Conservation (phyloP, 2,888 invertebrate species). For the Carcina quercana region DNA sequence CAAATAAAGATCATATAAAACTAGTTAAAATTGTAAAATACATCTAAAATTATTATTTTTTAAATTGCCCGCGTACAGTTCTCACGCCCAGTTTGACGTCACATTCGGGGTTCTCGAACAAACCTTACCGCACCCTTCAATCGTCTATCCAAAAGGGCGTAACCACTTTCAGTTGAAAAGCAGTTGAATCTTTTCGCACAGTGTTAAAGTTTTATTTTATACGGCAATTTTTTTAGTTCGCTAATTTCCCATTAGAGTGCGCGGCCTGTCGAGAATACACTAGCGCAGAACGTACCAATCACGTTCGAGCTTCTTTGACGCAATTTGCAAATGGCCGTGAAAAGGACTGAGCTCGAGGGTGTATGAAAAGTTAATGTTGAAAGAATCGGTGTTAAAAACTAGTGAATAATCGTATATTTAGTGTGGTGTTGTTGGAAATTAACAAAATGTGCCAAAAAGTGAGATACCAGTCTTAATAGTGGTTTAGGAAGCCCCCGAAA, state of each 20-base stretch:
- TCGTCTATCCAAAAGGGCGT: conserved; percentile 28
- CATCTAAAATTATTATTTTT: no score
- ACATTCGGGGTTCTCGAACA: conserved; percentile 63
- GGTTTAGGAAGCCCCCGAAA: conserved; percentile 58
- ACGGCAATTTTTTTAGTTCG: conserved; percentile 27
- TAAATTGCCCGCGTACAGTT: no score
- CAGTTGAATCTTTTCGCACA: conserved; percentile 8
- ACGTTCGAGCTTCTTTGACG: conserved; percentile 65
- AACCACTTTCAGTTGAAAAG: conserved; percentile 20
- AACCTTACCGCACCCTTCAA: conserved; percentile 67
- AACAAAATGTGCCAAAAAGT: conserved; percentile 73
- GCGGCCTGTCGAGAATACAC: conserved; percentile 36
- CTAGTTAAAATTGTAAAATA: no score
- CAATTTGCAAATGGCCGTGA: conserved; percentile 76
- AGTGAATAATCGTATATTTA: conserved; percentile 52
- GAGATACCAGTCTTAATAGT: conserved; percentile 70
- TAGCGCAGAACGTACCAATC: conserved; percentile 65
- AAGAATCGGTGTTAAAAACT: conserved; percentile 60
- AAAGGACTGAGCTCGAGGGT: conserved; percentile 68
- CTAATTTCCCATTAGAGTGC: conserved; percentile 37
- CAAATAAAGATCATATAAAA: no score
- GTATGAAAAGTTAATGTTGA: conserved; percentile 67
- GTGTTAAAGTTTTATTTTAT: conserved; percentile 23
- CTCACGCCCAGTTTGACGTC: conserved; percentile 76
- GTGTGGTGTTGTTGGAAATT: conserved; percentile 61